Evolutionary conservation across 2,113 vertebrate genomes (phyloP).

Genomic region (Alligator sinensis): DNA sequence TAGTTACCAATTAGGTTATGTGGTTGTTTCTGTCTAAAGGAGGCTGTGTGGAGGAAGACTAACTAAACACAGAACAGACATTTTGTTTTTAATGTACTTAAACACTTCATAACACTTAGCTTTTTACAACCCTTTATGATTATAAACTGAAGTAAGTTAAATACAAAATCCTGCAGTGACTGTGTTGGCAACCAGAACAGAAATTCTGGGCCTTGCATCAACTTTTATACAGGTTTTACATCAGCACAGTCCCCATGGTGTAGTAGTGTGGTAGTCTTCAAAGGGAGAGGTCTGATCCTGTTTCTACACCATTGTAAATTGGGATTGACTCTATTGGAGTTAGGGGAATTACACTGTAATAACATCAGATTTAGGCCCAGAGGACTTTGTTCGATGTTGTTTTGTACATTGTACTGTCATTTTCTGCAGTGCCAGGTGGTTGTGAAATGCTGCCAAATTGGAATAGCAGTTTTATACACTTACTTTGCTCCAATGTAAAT

Average conservation of each 20-base stretch:
- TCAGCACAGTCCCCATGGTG: background rate
- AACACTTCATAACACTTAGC: too few relatives aligned
- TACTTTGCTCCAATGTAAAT: background rate
- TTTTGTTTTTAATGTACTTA: background rate
- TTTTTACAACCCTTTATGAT: too few relatives aligned
- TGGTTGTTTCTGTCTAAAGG: background rate
- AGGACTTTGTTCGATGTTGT: background rate
- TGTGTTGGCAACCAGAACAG: background rate
- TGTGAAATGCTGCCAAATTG: background rate
- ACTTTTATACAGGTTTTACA: background rate
- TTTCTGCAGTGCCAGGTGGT: background rate
- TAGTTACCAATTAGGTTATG: too few relatives aligned
- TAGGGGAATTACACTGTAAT: accelerated
- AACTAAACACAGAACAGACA: background rate
- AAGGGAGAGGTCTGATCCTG: background rate
- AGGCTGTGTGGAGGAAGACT: background rate
- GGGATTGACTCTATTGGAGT: background rate
- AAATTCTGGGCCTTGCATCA: background rate
- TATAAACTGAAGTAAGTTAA: background rate
- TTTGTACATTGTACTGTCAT: background rate
- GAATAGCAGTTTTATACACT: background rate
- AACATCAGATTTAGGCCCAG: accelerated
- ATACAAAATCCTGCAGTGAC: background rate
- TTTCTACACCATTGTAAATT: background rate
- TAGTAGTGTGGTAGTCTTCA: background rate